Evolutionary conservation across 2,113 vertebrate species (phyloP).

Genomic region (Aspidoscelis tigris): DNA sequence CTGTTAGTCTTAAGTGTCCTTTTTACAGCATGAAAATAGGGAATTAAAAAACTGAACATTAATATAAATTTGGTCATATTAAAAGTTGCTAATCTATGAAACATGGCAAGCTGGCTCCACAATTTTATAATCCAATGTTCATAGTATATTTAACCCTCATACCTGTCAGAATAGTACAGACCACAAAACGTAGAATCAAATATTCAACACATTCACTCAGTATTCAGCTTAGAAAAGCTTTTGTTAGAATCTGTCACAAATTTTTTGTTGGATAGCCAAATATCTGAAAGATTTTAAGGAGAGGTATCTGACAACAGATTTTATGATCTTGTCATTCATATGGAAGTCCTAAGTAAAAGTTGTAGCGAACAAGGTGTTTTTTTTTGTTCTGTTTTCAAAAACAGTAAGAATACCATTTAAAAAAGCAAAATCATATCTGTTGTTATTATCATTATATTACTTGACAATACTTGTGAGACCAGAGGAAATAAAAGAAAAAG

Average conservation of each 20-base stretch:
- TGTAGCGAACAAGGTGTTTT: neutral
- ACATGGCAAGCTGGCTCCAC: neutral
- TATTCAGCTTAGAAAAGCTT: neutral
- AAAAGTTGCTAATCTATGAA: neutral
- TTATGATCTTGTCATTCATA: neutral
- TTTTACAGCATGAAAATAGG: neutral
- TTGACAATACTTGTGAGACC: neutral
- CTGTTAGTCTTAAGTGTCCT: neutral
- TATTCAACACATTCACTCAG: neutral
- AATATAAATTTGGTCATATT: neutral
- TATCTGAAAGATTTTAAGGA: neutral
- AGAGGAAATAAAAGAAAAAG: neutral
- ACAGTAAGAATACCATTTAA: neutral
- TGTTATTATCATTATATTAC: neutral
- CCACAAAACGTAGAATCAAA: neutral
- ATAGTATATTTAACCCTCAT: neutral
- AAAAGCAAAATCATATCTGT: neutral
- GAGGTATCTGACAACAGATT: neutral
- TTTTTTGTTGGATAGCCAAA: neutral
- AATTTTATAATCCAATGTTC: neutral
- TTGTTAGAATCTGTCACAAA: neutral
- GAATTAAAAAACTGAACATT: neutral
- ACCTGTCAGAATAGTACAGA: neutral
- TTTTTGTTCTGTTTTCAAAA: neutral
- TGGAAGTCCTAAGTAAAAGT: neutral